These are phyloP conservation scores for Orbicella faveolata DNA, from an alignment of 64 coral and sea anemone genomes.

Conservation along the genomic window DNA sequence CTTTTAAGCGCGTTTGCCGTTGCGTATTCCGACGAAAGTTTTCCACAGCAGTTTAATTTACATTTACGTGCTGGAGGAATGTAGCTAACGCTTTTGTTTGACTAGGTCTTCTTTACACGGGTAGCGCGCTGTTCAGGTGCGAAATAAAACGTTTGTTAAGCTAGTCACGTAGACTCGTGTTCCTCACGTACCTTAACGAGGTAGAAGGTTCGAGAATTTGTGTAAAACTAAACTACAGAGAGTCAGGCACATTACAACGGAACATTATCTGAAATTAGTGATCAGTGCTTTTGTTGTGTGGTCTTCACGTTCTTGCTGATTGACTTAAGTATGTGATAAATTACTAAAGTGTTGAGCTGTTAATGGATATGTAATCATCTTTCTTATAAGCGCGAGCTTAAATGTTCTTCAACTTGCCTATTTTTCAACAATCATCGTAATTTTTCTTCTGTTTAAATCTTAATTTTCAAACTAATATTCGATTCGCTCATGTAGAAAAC, in stretches of 20 bases:
- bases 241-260: background rate
- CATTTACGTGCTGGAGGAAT: slow-evolving; percentile 5
- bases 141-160: background rate
- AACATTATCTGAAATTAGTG: background rate
- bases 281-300: slow-evolving; percentile 37
- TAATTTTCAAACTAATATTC: background rate
- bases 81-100: slow-evolving; percentile 6
- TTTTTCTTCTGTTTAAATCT: background rate
- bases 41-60: background rate
- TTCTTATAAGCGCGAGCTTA: background rate
- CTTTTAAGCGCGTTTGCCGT: background rate
- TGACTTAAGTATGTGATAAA: slow-evolving; percentile 50
- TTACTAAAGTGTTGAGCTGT: slow-evolving; percentile 36
- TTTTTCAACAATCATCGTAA: background rate
- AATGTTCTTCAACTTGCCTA: background rate
- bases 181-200: background rate
- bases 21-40: background rate
- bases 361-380: slow-evolving; percentile 42
- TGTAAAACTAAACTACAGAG: background rate
- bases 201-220: background rate
- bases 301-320: slow-evolving; percentile 18
- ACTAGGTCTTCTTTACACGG: background rate
- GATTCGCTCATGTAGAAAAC: background rate
- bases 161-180: background rate
- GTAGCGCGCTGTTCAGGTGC: background rate